Conservation (phyloP, 2,113 vertebrate genomes). For the Monarcha castaneiventris region DNA sequence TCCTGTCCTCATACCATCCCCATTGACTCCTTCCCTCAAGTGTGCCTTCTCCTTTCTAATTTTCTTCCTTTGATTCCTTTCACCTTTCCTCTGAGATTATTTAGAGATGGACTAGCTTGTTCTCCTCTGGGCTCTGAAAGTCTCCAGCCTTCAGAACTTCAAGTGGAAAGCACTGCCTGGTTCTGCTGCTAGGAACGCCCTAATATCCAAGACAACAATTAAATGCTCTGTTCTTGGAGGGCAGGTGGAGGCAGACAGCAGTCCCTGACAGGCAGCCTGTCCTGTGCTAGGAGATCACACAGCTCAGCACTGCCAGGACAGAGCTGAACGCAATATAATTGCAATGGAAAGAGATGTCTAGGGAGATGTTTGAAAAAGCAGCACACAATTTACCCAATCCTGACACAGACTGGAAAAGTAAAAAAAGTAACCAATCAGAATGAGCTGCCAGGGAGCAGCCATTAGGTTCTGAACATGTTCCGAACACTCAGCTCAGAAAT, state of each 20-base stretch:
- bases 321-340: background rate
- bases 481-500: background rate
- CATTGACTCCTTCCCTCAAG: background rate
- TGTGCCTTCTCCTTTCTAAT: background rate
- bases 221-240: background rate
- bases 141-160: background rate
- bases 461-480: background rate
- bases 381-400: background rate
- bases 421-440: background rate
- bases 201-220: background rate
- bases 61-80: background rate
- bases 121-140: background rate
- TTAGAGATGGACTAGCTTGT: background rate
- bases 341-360: background rate
- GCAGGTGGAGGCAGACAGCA: background rate
- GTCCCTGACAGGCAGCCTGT: background rate
- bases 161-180: background rate
- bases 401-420: background rate
- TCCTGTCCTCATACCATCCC: background rate
- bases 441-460: background rate
- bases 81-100: background rate
- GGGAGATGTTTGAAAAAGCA: background rate
- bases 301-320: background rate
- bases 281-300: background rate
- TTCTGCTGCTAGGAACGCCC: background rate